These are phyloP conservation scores for Picathartes gymnocephalus DNA, from an alignment of 2,113 vertebrate species.

Conservation along the genomic window DNA sequence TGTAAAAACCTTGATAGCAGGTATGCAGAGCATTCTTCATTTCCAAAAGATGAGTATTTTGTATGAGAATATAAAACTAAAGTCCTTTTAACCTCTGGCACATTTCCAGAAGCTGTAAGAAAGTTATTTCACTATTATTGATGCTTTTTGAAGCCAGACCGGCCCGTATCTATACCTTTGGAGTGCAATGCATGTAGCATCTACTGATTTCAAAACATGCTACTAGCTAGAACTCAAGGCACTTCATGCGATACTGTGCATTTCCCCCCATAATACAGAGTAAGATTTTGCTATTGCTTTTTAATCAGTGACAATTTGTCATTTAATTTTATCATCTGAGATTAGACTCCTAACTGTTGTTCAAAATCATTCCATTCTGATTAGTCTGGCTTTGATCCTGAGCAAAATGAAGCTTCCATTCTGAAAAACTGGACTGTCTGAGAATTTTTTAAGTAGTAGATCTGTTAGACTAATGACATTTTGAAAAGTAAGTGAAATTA, in stretches of 20 bases:
- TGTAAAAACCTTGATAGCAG: constrained; percentile 75
- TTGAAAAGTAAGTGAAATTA: background rate
- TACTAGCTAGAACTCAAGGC: background rate
- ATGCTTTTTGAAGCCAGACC: background rate
- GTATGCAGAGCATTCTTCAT: constrained; percentile 59
- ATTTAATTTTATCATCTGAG: background rate
- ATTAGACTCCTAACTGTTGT: background rate
- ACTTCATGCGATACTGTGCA: background rate
- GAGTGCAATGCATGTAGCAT: background rate
- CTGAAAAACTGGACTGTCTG: background rate
- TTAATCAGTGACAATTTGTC: background rate
- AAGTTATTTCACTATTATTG: background rate
- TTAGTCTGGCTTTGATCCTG: background rate
- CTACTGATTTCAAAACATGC: background rate
- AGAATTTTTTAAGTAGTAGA: background rate
- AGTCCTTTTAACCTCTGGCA: background rate
- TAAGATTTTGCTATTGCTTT: background rate
- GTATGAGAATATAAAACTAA: background rate
- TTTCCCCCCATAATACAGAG: background rate
- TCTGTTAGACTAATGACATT: background rate
- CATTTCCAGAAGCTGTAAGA: background rate
- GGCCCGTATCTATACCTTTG: background rate
- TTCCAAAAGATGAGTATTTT: background rate
- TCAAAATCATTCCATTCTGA: background rate
- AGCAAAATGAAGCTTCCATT: background rate